Conservation (phyloP, 2,113 vertebrate species). For the Microcebus ravelobensis region DNA sequence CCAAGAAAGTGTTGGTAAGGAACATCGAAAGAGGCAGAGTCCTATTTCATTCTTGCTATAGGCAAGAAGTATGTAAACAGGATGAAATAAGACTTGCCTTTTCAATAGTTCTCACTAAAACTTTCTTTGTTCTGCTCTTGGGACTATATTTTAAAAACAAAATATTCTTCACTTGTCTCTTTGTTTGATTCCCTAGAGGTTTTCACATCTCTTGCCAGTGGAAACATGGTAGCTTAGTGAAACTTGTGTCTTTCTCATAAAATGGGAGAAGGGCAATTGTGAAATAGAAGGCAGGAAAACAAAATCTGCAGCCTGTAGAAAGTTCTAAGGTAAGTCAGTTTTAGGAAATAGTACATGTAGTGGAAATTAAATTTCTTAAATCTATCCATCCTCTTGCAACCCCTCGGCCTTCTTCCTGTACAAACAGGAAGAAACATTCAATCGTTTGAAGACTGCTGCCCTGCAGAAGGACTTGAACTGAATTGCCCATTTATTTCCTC, state of each 20-base stretch:
- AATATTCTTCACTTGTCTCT: background rate
- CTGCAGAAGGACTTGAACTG: background rate
- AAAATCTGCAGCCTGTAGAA: background rate
- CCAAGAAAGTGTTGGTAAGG: background rate
- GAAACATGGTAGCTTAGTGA: background rate
- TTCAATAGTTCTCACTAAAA: background rate
- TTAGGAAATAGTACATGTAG: background rate
- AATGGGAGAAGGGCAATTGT: background rate
- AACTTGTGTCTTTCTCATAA: background rate
- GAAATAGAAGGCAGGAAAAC: background rate
- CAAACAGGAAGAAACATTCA: background rate
- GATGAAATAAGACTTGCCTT: background rate
- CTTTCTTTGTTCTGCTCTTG: background rate
- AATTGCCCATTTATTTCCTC: background rate
- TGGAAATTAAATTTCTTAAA: background rate
- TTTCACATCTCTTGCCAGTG: background rate
- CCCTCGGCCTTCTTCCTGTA: background rate
- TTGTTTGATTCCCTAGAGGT: background rate
- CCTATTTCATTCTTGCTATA: background rate
- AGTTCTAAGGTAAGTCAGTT: background rate
- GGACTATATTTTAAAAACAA: background rate
- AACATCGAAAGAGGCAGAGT: background rate
- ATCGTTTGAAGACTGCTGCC: background rate
- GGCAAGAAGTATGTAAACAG: background rate
- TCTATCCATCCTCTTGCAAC: background rate